These are phyloP conservation scores for Aphis gossypii DNA, from an alignment of 1,140 invertebrate species.

Conservation along the genomic window DNA sequence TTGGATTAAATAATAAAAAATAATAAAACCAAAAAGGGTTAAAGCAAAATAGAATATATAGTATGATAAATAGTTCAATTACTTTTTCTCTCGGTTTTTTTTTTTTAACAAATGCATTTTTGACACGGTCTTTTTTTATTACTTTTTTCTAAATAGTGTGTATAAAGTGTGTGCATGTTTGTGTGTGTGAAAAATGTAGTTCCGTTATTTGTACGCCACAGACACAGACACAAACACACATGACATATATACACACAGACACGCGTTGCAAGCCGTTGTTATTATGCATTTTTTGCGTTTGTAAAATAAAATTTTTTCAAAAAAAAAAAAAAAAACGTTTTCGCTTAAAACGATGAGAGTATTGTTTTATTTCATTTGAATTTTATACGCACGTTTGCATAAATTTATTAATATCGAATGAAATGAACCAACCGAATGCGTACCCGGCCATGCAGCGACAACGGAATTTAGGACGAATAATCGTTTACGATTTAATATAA, in stretches of 20 bases:
- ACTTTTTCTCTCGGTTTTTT: not conserved
- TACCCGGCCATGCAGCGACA: not conserved
- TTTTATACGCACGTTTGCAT: not conserved
- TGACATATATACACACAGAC: not conserved
- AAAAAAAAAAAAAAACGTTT: too few species aligned
- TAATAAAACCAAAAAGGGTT: not conserved
- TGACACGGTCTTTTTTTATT: constrained; percentile 40
- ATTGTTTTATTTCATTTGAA: not conserved
- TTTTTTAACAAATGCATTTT: constrained; percentile 30
- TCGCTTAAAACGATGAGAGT: not conserved
- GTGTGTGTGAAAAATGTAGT: not conserved
- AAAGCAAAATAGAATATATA: constrained; percentile 36
- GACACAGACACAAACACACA: not conserved
- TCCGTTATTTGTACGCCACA: not conserved
- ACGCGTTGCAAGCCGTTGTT: not conserved
- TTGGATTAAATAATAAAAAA: not conserved
- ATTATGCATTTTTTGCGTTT: not conserved
- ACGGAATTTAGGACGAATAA: not conserved
- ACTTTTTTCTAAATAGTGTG: constrained; percentile 1
- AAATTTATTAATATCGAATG: constrained; percentile 14
- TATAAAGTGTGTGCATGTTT: not conserved
- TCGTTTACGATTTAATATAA: not conserved
- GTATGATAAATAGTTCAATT: constrained; percentile 23
- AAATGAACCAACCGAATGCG: not conserved
- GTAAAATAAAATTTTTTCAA: not conserved